Evolutionary conservation across 2,888 invertebrate genomes (phyloP).

Genomic region (Brachypterus glaber): DNA sequence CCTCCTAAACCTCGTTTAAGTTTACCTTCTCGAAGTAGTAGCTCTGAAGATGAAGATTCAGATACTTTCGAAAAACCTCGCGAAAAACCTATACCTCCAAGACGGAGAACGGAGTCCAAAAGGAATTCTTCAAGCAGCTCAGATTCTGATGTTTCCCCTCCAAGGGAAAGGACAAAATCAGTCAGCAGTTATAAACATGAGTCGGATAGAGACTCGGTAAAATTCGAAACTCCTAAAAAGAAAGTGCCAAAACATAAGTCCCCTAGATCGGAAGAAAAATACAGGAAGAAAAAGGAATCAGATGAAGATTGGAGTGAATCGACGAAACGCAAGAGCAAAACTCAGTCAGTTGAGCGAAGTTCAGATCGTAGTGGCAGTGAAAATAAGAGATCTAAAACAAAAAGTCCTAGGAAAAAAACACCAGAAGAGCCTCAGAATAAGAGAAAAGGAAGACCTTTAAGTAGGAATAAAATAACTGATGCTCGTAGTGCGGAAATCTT

Average conservation of each 20-base stretch:
- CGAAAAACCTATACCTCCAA: slow-evolving; percentile 27
- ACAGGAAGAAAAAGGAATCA: slow-evolving; percentile 22
- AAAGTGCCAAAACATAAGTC: slow-evolving; percentile 25
- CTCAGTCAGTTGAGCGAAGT: slow-evolving; percentile 17
- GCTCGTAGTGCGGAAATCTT: slow-evolving; percentile 29
- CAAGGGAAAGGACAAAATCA: slow-evolving; percentile 17
- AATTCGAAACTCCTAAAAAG: slow-evolving; percentile 20
- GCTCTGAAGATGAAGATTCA: slow-evolving; percentile 34
- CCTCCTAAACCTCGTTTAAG: slow-evolving; percentile 30
- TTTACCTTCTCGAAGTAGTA: slow-evolving; percentile 33
- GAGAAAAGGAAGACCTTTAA: no score
- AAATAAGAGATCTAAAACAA: no score
- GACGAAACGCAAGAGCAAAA: slow-evolving; percentile 23
- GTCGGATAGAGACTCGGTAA: slow-evolving; percentile 23
- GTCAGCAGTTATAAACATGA: slow-evolving; percentile 17
- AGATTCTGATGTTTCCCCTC: slow-evolving; percentile 24
- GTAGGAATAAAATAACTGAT: no score
- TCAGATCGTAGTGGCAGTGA: no score
- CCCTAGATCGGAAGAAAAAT: slow-evolving; percentile 21
- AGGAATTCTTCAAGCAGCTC: slow-evolving; percentile 26
- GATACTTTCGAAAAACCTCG: slow-evolving; percentile 28
- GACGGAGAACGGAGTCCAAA: slow-evolving; percentile 28
- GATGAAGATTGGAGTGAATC: slow-evolving; percentile 41
- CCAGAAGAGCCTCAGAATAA: no score
- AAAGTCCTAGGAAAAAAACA: slow-evolving; percentile 20